A percentile compares a stretch with the other conserved stretches of the same genome.
phyloP scores from a whole-genome alignment of 2,113 vertebrate genomes.

The Oncorhynchus gorbuscha region DNA sequence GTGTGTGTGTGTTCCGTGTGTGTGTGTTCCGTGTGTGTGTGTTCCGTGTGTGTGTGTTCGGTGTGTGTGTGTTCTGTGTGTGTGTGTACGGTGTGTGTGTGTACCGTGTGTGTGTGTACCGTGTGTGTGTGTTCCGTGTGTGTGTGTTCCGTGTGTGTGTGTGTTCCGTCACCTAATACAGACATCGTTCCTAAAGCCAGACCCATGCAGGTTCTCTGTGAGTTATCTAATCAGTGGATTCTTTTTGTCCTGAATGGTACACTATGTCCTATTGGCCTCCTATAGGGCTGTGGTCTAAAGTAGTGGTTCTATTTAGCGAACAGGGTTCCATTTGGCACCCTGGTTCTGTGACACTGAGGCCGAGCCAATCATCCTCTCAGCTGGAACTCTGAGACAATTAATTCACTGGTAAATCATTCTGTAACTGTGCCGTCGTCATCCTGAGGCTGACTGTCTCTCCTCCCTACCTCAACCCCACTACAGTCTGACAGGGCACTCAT shows the following conservation, averaged over 20 bases:
- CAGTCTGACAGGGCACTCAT: neutral
- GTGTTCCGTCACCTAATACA: conserved; percentile 31
- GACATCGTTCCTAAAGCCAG: conserved; percentile 13
- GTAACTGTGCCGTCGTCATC: conserved; percentile 21
- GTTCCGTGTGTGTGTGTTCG: neutral
- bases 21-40: neutral
- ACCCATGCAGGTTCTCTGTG: neutral
- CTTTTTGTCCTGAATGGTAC: neutral
- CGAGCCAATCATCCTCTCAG: conserved; percentile 23
- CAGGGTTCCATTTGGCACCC: too few relatives aligned
- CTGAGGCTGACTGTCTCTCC: neutral
- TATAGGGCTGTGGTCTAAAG: too few relatives aligned
- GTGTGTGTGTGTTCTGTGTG: neutral
- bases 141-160: conserved; percentile 1
- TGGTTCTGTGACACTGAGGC: conserved; percentile 1
- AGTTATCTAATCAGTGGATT: conserved; percentile 34
- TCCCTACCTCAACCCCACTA: too few relatives aligned
- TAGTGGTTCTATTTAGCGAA: too few relatives aligned
- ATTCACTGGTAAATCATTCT: conserved; percentile 42
- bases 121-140: neutral
- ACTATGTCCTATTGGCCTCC: too few relatives aligned
- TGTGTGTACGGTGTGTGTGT: neutral
- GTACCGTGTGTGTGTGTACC: neutral
- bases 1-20: too few relatives aligned
- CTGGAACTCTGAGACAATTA: conserved; percentile 39